These are phyloP conservation scores for Gadus chalcogrammus DNA, from an alignment of 2,113 vertebrate genomes.

Conservation along the genomic window DNA sequence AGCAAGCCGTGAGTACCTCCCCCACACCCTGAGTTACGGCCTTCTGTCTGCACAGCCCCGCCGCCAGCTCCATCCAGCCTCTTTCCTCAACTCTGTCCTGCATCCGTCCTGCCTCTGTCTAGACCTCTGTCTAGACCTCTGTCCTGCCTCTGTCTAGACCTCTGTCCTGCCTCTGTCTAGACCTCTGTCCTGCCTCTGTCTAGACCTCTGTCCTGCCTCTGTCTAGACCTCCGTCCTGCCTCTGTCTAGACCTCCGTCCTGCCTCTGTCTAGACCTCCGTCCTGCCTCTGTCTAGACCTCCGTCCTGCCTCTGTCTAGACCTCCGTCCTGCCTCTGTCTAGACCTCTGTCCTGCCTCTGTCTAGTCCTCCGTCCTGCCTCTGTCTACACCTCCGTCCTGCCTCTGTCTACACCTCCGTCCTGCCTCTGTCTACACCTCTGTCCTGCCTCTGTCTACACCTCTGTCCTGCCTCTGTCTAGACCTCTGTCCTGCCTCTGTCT, in stretches of 20 bases:
- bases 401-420: background rate
- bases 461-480: no score
- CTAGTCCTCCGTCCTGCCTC: background rate
- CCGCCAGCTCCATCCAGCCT: background rate
- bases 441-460: background rate
- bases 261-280: background rate
- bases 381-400: background rate
- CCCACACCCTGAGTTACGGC: background rate
- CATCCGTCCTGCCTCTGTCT: background rate
- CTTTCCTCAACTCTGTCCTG: no score
- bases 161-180: no score
- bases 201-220: background rate
- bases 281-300: background rate
- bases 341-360: background rate
- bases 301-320: background rate
- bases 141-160: no score
- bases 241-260: background rate
- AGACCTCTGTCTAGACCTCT: no score
- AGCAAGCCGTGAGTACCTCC: constrained; percentile 83
- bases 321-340: background rate
- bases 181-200: no score
- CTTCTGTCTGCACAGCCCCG: background rate
- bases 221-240: background rate
- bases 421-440: constrained; percentile 1
- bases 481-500: no score